phyloP scores from a whole-genome alignment of 2,113 vertebrate genomes.

The Pluvianellus socialis region DNA sequence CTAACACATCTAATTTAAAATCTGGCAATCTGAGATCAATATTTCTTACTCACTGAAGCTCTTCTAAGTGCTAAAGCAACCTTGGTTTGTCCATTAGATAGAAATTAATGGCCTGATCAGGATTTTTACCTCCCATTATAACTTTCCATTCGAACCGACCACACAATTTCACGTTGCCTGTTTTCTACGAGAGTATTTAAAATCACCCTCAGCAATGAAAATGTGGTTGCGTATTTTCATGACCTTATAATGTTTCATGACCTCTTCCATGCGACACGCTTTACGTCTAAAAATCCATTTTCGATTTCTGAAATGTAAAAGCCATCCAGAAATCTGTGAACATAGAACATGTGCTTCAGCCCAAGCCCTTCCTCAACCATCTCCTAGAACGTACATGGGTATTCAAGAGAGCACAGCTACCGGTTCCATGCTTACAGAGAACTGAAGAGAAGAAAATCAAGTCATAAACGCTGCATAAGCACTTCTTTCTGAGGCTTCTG shows the following conservation, averaged over 20 bases:
- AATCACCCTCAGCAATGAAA: not conserved
- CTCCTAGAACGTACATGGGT: not conserved
- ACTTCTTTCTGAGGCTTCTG: conserved; percentile 62
- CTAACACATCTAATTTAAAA: not conserved
- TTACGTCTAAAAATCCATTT: not conserved
- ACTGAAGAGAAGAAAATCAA: conserved; percentile 38
- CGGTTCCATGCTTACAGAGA: not conserved
- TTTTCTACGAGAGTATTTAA: conserved; percentile 14
- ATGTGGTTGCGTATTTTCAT: not conserved
- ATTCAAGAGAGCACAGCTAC: not conserved
- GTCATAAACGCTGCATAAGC: conserved; percentile 45
- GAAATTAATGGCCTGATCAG: not conserved
- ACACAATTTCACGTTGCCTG: not conserved
- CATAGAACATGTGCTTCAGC: not conserved
- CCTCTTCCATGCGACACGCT: not conserved
- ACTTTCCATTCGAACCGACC: not conserved
- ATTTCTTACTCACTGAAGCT: not conserved
- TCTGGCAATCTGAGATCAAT: not conserved
- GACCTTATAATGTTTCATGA: not conserved
- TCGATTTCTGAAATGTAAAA: not conserved
- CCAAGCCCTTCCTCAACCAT: not conserved
- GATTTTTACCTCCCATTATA: not conserved
- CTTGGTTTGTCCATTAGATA: not conserved
- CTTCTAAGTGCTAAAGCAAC: not conserved
- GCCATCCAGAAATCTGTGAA: not conserved